Percentiles rank a stretch among this genome's conserved stretches.
Evolutionary conservation across 2,797 vertebrate species (phyloP).

Genomic region (Bradypus variegatus): DNA sequence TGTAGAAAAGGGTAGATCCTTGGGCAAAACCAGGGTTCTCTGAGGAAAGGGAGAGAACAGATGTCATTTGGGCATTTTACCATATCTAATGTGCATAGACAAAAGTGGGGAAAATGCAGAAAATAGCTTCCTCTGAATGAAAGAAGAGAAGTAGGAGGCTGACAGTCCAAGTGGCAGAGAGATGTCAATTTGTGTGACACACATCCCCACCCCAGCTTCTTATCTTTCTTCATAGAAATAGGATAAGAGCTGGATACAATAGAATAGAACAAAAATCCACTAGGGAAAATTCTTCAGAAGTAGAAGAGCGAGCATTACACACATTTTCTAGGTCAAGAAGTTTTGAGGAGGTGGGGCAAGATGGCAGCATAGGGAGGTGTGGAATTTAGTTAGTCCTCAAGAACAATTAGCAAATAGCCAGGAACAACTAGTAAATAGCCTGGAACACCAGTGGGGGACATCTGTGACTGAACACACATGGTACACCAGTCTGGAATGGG

Average conservation of each 20-base stretch:
- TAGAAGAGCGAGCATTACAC: neutral
- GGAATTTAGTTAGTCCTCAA: too few relatives aligned
- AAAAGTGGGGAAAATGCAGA: neutral
- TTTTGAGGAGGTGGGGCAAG: neutral
- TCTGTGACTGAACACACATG: too few relatives aligned
- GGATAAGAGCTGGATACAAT: neutral
- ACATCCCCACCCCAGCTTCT: too few relatives aligned
- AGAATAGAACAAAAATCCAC: neutral
- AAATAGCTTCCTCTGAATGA: neutral
- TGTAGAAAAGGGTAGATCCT: neutral
- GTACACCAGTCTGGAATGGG: too few relatives aligned
- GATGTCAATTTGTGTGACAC: neutral
- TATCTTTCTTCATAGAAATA: neutral
- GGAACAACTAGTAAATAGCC: too few relatives aligned
- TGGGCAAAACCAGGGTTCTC: neutral
- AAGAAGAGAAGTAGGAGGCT: neutral
- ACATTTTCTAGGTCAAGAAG: neutral
- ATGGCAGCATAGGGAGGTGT: neutral
- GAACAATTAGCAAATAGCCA: too few relatives aligned
- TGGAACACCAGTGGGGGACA: too few relatives aligned
- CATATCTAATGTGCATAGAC: neutral
- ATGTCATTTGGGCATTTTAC: neutral
- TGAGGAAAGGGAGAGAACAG: neutral
- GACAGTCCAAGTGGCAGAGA: neutral
- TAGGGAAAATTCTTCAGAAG: neutral